Evolutionary conservation across 2,888 invertebrate species (phyloP).

Genomic region (Lepas anatifera): DNA sequence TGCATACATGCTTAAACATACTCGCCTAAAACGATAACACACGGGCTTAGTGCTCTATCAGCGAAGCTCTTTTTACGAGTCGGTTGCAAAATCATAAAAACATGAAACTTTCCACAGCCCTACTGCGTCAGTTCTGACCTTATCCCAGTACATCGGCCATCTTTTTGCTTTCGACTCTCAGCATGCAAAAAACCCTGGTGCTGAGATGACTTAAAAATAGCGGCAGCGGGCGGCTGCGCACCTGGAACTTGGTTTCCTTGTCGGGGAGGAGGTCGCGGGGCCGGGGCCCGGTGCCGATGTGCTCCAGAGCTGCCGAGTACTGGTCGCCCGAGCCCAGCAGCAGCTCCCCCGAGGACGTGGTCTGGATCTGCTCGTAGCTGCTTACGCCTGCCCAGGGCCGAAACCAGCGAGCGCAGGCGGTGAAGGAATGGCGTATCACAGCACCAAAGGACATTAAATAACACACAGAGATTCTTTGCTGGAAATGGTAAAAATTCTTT

Average conservation of each 20-base stretch:
- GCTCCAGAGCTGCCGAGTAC: neutral
- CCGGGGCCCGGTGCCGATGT: neutral
- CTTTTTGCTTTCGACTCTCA: no score
- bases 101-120: no score
- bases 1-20: no score
- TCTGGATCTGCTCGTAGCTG: constrained; percentile 16
- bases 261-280: constrained; percentile 21
- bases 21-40: no score
- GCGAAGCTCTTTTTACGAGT: no score
- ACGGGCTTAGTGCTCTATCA: no score
- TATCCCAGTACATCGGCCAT: no score
- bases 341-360: neutral
- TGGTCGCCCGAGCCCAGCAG: constrained; percentile 5
- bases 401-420: neutral
- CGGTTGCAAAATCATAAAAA: no score
- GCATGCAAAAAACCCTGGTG: no score
- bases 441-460: neutral
- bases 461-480: neutral
- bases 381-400: neutral
- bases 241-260: constrained; percentile 24
- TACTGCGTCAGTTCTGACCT: no score
- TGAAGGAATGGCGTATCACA: no score
- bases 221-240: neutral
- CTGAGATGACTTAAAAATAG: no score
- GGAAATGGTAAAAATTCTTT: neutral